A percentile compares a stretch with the other conserved stretches of the same genome.
Conservation (phyloP, 2,797 vertebrate species). For the Artibeus jamaicensis region DNA sequence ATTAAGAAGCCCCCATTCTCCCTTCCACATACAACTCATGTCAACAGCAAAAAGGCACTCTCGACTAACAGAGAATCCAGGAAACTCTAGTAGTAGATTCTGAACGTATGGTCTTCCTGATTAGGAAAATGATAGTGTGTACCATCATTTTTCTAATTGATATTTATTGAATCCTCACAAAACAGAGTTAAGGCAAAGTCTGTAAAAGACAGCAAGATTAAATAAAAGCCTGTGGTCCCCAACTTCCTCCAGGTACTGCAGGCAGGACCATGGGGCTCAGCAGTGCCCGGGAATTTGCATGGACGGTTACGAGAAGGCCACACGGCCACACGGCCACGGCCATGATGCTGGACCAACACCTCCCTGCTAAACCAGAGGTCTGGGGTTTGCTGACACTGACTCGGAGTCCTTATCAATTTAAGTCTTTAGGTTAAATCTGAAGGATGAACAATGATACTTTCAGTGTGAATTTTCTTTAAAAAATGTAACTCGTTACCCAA, state of each 20-base stretch:
- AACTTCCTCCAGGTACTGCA: not conserved
- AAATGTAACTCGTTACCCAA: not conserved
- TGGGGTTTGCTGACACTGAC: not conserved
- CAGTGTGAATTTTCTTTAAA: not conserved
- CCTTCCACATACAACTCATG: not conserved
- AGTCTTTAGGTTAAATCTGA: slow-evolving; percentile 2
- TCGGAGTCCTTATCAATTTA: not conserved
- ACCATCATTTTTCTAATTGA: not conserved
- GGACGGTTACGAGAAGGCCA: not conserved
- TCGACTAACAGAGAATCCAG: not conserved
- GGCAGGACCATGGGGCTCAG: not conserved
- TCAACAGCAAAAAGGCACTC: not conserved
- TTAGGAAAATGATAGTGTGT: not conserved
- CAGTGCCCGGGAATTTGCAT: not conserved
- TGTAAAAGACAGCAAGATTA: not conserved
- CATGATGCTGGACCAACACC: not conserved
- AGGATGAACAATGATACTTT: not conserved
- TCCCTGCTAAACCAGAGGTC: not conserved
- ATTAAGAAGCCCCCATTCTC: not conserved
- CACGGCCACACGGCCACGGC: not conserved
- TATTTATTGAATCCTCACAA: slow-evolving; percentile 6
- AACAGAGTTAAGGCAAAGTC: not conserved
- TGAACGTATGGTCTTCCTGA: not conserved
- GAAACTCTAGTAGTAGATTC: not conserved
- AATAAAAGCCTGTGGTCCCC: not conserved